Evolutionary conservation across 2,888 invertebrate species (phyloP).

Genomic region (Ochropleura plecta): DNA sequence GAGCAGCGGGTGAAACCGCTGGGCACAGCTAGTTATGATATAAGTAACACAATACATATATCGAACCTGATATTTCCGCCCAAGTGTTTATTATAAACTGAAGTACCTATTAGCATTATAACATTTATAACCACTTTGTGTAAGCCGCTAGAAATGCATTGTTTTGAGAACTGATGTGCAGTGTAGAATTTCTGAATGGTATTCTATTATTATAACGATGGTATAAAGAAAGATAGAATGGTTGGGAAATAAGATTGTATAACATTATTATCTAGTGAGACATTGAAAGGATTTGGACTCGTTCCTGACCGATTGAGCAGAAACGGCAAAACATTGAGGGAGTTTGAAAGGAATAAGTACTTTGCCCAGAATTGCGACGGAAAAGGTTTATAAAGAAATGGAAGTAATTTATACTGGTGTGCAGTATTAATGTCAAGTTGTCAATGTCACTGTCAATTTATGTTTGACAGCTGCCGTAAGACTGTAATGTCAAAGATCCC

Average conservation of each 20-base stretch:
- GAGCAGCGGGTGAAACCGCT: no score
- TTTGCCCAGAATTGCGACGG: no score
- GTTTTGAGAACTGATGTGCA: constrained; percentile 23
- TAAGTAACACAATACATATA: constrained; percentile 31
- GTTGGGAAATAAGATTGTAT: neutral
- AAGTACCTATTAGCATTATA: constrained; percentile 12
- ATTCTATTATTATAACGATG: constrained; percentile 7
- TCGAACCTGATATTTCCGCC: constrained; percentile 50
- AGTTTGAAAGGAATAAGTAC: no score
- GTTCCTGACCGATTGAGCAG: no score
- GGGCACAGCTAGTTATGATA: no score
- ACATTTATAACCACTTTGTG: constrained; percentile 32
- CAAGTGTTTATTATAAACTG: constrained; percentile 13
- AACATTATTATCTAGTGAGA: no score
- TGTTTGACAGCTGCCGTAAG: neutral
- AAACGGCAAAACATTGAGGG: no score
- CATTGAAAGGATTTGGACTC: no score
- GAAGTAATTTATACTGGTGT: no score
- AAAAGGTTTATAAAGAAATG: no score
- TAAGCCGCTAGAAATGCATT: neutral
- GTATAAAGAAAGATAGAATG: neutral
- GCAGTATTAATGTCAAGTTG: neutral
- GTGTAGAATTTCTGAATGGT: constrained; percentile 16
- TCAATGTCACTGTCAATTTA: neutral
- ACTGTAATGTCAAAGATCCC: neutral